Base-by-base conservation (phyloP, 2,888 invertebrate species). In the Pyrocoelia pectoralis region DNA sequence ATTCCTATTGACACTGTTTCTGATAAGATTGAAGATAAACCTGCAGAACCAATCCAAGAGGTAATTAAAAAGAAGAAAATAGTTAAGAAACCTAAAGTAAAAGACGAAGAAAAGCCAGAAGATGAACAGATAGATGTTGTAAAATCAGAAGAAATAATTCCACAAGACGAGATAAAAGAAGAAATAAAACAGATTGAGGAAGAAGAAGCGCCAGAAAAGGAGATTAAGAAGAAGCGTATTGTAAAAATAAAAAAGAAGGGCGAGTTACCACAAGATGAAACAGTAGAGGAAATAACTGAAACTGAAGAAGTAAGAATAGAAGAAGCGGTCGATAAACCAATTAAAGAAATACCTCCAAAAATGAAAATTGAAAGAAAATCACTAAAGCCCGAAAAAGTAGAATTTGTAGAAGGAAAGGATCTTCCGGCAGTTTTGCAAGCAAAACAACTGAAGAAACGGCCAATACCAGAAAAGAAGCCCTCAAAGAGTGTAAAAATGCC, bases 361-460 rank as follows among this genome's bases (percentile, higher is more conserved):
- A 58, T 43, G 53, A 59, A 57, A 49, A 38, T 60, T 5, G 56
- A 63, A 52, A 51, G 24, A 50, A 61, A 57, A 62, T 69, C 62
- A 74, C 73, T 61, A 68, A 74, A 70, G 73, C 79, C 87, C 0
- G 85, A 83, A 24, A 84, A 86, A 75, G 71, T 88, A 6, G 84
- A 88, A 78, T 85, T 87, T 65, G 81, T 83, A 17, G 84, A 87
- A 71, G 84, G 86, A 24, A 72, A 80, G 58, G 78, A 79, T 19
- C 82, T 85, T 68, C 80, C 83, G 5, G 86, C 88, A 0, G 84
- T 85, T 56, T 86, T 88, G 71, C 85, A 86, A 63, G 83, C 87
- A 76, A 80, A 89, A 1, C 89, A 89, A 78, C 79, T 91, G 8
- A 90, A 87, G 72, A 90, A 89, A 74, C 81, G 85, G 12, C 71